Percentiles rank a stretch among this genome's conserved stretches.
These are phyloP conservation scores for Thecophora atra DNA, from an alignment of 2,888 invertebrate species.

Conservation along the genomic window DNA sequence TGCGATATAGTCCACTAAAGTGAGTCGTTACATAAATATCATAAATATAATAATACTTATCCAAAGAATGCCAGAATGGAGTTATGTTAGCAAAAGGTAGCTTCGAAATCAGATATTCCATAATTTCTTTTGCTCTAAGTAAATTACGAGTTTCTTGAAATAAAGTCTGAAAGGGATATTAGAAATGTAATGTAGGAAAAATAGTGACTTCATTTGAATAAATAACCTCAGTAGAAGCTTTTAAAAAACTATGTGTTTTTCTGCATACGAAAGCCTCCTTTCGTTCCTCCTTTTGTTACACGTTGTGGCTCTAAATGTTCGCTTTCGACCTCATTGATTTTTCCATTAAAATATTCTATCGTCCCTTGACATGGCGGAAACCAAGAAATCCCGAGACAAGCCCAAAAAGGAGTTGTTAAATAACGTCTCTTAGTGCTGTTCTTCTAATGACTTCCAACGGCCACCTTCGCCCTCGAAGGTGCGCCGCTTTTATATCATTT, in stretches of 20 bases:
- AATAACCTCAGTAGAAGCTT: too few species aligned
- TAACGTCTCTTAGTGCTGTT: background rate
- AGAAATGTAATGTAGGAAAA: too few species aligned
- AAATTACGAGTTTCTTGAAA: too few species aligned
- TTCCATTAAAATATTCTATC: conserved; percentile 36
- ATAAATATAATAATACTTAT: too few species aligned
- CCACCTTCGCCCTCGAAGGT: background rate
- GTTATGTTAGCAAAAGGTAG: too few species aligned
- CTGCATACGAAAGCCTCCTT: background rate
- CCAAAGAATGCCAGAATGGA: too few species aligned
- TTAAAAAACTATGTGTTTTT: background rate
- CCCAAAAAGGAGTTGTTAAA: background rate
- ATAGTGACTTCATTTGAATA: too few species aligned
- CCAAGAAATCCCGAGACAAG: conserved; percentile 8
- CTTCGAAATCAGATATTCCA: too few species aligned
- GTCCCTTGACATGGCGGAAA: conserved; percentile 15
- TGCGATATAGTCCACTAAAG: too few species aligned
- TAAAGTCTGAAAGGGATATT: too few species aligned
- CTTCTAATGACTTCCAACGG: background rate
- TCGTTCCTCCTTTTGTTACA: background rate
- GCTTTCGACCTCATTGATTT: conserved; percentile 33
- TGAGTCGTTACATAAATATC: too few species aligned
- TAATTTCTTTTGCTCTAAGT: too few species aligned
- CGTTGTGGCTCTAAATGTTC: conserved; percentile 4
- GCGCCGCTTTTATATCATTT: background rate